Base-by-base conservation (phyloP, 2,797 vertebrate genomes). In the Hylomyscus alleni region DNA sequence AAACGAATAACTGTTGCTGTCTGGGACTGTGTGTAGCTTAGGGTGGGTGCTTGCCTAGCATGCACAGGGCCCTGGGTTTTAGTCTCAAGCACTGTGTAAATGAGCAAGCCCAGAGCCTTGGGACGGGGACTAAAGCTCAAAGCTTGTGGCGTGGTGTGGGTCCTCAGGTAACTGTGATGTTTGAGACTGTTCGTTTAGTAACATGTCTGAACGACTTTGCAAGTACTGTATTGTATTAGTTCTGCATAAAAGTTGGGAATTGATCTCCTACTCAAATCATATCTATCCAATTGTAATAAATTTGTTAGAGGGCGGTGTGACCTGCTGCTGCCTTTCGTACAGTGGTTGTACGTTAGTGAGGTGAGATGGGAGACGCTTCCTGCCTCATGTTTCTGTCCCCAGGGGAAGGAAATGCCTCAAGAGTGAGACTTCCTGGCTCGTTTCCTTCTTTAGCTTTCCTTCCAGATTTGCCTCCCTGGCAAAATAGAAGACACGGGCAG, bases 391-490 rank as follows among this genome's bases (percentile, higher is more conserved):
- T 40, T 89, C 0, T 84, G 11, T 88, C 17, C 20, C 37, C 60
- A 29, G 88, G 91, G 94, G 94, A 54, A 95, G 85, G 92, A 94
- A 97, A 40, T 81, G 52, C 91, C 92, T 47, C 8, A 89, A 76
- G 84, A 97, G 69, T 86, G 83, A 93, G 77, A 47, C 77, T 96
- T 95, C 58, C 67, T 85, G 81, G 73, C 77, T 92, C 77, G 10
- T 82, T 91, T 92, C 34, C 34, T 96, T 52, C 86, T 94, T 95
- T 89, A 91, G 60, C 54, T 95, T 95, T 96, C 56, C 65, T 96
- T 87, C 87, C 0, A 9, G 72, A 11, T 82, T 84, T 88, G 52
- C 62, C 94, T 67, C 12, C 19, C 26, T 72, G n/a, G 26, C 90
- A 75, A 83, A 92, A 95, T 92, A 47, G 24, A 93, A 89, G 22